Base-by-base conservation (phyloP, 2,888 invertebrate genomes). In the Trilocha varians region DNA sequence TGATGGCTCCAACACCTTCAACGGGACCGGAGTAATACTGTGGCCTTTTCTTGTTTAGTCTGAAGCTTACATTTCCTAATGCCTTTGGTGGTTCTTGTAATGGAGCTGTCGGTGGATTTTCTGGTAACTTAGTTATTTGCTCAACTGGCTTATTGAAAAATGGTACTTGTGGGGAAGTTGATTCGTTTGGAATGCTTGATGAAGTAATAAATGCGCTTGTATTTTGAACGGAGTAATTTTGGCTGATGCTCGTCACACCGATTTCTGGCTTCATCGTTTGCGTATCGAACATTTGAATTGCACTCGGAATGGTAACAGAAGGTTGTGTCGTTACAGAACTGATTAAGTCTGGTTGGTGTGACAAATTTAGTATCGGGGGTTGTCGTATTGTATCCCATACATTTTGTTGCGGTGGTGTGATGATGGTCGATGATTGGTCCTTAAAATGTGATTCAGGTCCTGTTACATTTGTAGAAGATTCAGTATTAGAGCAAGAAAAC, bases 11-110 rank as follows among this genome's bases (percentile, higher is more conserved):
- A 15, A 82, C 52, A 2, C 82, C 82, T 58, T 76, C 80, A 13
- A 87, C 84, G 3, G 87, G 85, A 2, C 87, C 87, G 0, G 86
- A 71, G 49, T 87, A 87, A 54, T 86, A 87, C 43, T 85, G 83
- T 0, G 82, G 84, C 39, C 70, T 62, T 53, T 79, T 85, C 43
- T 83, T 84, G 2, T 62, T 67, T 75, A 85, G 70, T 47, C 85
- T 74, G 43, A 66, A 84, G 48, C 70, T 84, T 0, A 62, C 40
- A 34, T 52, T 62, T n/a, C 66, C 70, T 2, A 59, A 47, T 4
- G 70, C 43, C 59, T 79, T 84, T 2, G 85, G 84, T 6, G 83
- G 84, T 55, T 78, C 75, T 2, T 59, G 40, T 2, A 75, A 25
- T 25, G 42, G 35, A 16, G 61, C 43, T 51, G 72, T 77, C 2